phyloP scores from a whole-genome alignment of 2,888 invertebrate genomes.

The Odontomyia ornata region DNA sequence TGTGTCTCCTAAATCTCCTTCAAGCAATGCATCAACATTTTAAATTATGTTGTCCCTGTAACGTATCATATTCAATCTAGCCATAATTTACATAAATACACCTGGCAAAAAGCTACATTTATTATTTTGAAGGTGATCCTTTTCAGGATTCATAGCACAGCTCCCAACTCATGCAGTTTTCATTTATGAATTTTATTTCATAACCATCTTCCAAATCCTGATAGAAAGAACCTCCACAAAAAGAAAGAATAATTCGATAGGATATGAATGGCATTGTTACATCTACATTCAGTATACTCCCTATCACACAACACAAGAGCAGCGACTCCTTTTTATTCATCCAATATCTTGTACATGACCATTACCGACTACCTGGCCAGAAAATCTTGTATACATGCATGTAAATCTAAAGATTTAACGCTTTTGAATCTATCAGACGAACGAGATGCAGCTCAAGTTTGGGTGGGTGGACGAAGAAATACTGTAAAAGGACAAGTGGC shows the following conservation, averaged over 20 bases:
- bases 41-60: no score
- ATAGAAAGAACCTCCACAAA: background rate
- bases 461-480: background rate
- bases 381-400: slow-evolving; percentile 19
- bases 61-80: background rate
- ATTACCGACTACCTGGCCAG: slow-evolving; percentile 6
- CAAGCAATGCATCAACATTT: no score
- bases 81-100: background rate
- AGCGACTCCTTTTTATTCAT: slow-evolving; percentile 27
- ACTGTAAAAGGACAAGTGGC: slow-evolving; percentile 39
- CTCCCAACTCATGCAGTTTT: slow-evolving; percentile 12
- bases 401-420: slow-evolving; percentile 37
- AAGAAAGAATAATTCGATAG: background rate
- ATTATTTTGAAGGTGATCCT: slow-evolving; percentile 2
- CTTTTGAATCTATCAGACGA: slow-evolving; percentile 14
- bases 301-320: background rate
- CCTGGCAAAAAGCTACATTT: background rate
- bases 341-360: slow-evolving; percentile 26
- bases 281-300: background rate
- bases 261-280: slow-evolving; percentile 3
- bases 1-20: no score
- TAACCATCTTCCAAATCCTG: background rate
- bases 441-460: slow-evolving; percentile 3
- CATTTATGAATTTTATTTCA: slow-evolving; percentile 31
- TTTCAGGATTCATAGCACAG: background rate